Evolutionary conservation across 2,113 vertebrate species (phyloP).

Genomic region (Sinocyclocheilus rhinocerous): DNA sequence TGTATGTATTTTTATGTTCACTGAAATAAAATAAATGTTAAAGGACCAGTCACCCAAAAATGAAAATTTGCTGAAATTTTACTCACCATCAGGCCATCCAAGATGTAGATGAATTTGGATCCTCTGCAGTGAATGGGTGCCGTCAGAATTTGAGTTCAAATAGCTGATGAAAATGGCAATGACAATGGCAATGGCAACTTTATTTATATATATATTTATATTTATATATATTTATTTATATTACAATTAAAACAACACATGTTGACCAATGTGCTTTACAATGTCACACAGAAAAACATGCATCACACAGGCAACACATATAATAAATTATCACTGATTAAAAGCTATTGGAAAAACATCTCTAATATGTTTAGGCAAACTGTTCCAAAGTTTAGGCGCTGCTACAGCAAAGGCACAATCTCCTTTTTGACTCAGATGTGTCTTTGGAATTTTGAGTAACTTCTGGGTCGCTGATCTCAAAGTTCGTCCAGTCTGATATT

Average conservation of each 20-base stretch:
- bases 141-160: no score
- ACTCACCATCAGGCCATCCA: no score
- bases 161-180: background rate
- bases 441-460: background rate
- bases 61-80: no score
- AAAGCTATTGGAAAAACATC: background rate
- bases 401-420: background rate
- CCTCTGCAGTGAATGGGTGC: no score
- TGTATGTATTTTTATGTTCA: no score
- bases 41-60: no score
- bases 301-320: background rate
- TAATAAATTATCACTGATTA: background rate
- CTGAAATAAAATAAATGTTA: no score
- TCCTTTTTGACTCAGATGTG: background rate
- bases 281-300: background rate
- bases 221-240: no score
- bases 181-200: background rate
- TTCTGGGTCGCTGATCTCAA: background rate
- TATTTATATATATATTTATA: no score
- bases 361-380: background rate
- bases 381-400: background rate
- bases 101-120: no score
- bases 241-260: background rate
- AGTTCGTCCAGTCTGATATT: background rate
- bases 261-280: background rate